These are phyloP conservation scores for Stegastes partitus DNA, from an alignment of 2,113 vertebrate genomes.

Conservation along the genomic window DNA sequence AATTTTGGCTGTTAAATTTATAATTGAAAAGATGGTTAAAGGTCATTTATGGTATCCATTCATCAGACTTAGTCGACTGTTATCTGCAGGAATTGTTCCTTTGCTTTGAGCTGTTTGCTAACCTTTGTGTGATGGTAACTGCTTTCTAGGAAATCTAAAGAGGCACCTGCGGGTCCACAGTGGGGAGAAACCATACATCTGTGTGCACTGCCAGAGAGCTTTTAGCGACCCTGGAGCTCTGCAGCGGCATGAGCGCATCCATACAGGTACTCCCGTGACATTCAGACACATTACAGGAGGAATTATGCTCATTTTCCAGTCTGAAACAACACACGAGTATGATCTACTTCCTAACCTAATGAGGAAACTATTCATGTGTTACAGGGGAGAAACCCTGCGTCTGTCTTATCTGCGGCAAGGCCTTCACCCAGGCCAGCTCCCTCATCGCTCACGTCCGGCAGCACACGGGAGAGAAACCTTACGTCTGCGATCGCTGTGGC, in stretches of 20 bases:
- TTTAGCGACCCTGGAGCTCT: constrained; percentile 95
- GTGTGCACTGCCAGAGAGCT: constrained; percentile 94
- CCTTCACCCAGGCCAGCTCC: constrained; percentile 98
- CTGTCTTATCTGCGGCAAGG: constrained; percentile 94
- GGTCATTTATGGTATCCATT: too few relatives aligned
- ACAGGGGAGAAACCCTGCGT: constrained; percentile 98
- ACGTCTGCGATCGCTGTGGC: constrained; percentile 97
- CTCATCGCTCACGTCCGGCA: constrained; percentile 97
- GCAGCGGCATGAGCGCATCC: constrained; percentile 96
- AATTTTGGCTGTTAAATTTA: too few relatives aligned
- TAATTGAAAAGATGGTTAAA: too few relatives aligned
- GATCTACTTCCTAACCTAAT: not conserved
- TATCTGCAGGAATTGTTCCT: not conserved
- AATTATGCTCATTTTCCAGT: not conserved
- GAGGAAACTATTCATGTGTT: constrained; percentile 28
- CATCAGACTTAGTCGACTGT: not conserved
- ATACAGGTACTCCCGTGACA: constrained; percentile 88
- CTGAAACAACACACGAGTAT: not conserved
- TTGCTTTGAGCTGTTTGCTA: not conserved
- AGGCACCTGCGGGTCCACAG: constrained; percentile 97
- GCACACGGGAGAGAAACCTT: constrained; percentile 98
- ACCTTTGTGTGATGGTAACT: not conserved
- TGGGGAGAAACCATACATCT: constrained; percentile 95
- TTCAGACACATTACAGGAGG: not conserved
- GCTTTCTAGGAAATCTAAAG: constrained; percentile 92